These are phyloP conservation scores for Epinephelus coioides DNA, from an alignment of 2,797 vertebrate species.

Conservation along the genomic window DNA sequence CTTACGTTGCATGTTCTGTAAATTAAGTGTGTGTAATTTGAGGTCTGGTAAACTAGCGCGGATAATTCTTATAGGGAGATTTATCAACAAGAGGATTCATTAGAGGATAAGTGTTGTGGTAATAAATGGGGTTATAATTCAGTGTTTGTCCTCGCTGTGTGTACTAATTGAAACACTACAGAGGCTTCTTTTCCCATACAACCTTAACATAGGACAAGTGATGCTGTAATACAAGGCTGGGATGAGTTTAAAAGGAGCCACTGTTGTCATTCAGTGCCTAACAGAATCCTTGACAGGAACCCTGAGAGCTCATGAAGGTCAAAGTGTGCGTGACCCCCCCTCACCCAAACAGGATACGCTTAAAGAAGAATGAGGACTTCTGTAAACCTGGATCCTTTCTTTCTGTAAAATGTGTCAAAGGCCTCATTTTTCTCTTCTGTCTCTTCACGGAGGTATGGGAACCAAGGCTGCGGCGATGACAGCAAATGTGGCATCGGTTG, in stretches of 20 bases:
- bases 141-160: neutral
- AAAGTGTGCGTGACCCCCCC: constrained; percentile 64
- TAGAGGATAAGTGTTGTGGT: constrained; percentile 6
- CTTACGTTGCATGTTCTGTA: neutral
- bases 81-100: constrained; percentile 28
- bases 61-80: constrained; percentile 15
- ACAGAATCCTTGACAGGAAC: constrained; percentile 80
- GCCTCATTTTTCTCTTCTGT: constrained; percentile 73
- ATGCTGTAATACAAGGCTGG: constrained; percentile 17
- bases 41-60: constrained; percentile 2
- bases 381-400: constrained; percentile 61
- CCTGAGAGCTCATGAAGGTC: constrained; percentile 74
- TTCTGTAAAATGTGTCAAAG: constrained; percentile 77
- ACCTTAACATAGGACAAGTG: constrained; percentile 38
- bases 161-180: constrained; percentile 20
- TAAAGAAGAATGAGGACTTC: constrained; percentile 74
- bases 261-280: constrained; percentile 63
- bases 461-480: constrained; percentile 81
- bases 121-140: neutral
- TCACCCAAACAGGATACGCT: constrained; percentile 83
- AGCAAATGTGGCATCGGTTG: constrained; percentile 63
- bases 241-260: constrained; percentile 34
- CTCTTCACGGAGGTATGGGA: constrained; percentile 79
- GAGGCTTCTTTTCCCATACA: neutral
- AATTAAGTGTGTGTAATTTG: constrained; percentile 32